phyloP scores from a whole-genome alignment of 92 coral and sea anemone species.

The Actinernus sp. region DNA sequence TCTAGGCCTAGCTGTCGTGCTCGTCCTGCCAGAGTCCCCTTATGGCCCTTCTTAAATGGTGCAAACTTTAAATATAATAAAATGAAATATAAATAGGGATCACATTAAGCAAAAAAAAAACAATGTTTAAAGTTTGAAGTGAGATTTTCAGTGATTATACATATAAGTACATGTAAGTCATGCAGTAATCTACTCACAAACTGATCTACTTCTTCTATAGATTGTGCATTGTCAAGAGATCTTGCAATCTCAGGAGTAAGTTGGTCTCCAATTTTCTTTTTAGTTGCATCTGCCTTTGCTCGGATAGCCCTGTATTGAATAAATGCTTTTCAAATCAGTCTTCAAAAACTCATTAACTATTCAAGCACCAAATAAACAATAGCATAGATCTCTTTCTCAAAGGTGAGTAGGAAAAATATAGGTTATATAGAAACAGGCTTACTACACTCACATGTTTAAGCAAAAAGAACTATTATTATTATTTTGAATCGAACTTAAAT shows the following conservation, averaged over 20 bases:
- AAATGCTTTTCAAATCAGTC: too few relatives aligned
- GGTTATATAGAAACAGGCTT: too few relatives aligned
- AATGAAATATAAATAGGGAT: neutral
- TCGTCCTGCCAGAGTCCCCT: constrained; percentile 82
- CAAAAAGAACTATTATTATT: too few relatives aligned
- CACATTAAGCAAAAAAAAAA: neutral
- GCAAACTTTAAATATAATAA: constrained; percentile 68
- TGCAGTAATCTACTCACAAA: constrained; percentile 57
- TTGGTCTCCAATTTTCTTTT: constrained; percentile 83
- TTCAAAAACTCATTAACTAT: too few relatives aligned
- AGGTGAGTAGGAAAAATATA: too few relatives aligned
- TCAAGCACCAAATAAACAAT: too few relatives aligned
- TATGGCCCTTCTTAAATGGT: constrained; percentile 88
- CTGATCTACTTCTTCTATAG: constrained; percentile 88
- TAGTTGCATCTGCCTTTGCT: constrained; percentile 62
- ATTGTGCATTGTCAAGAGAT: constrained; percentile 52
- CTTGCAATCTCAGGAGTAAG: constrained; percentile 60
- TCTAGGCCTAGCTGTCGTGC: constrained; percentile 87
- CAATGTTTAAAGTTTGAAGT: too few relatives aligned
- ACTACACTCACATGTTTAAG: too few relatives aligned
- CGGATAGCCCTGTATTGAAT: too few relatives aligned
- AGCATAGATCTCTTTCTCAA: too few relatives aligned
- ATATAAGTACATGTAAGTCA: neutral
- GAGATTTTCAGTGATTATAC: neutral
- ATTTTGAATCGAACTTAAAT: too few relatives aligned